These are phyloP conservation scores for Chlorospingus semifuscus DNA, from an alignment of 2,797 vertebrate genomes.

Conservation along the genomic window DNA sequence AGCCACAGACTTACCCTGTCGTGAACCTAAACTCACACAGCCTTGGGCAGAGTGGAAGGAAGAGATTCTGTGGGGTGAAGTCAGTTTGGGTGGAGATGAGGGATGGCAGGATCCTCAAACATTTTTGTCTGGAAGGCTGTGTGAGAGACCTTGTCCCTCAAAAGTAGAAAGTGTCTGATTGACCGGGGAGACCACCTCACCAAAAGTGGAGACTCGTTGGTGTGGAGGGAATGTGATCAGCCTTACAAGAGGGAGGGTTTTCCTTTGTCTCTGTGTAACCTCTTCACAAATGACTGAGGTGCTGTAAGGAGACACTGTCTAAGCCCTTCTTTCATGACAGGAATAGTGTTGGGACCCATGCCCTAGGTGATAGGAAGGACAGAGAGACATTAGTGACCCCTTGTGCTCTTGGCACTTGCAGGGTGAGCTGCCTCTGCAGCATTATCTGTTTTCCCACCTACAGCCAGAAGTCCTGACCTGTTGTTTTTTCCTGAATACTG, in stretches of 20 bases:
- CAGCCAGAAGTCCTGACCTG: neutral
- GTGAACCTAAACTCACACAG: neutral
- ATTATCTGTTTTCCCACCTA: neutral
- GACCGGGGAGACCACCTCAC: neutral
- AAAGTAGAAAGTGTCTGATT: neutral
- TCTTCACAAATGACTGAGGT: neutral
- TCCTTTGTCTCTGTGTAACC: neutral
- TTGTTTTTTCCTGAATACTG: neutral
- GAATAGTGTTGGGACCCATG: neutral
- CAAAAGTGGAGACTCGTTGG: neutral
- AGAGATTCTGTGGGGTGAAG: neutral
- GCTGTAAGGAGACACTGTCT: neutral
- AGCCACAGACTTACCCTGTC: neutral
- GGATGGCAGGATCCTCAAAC: neutral
- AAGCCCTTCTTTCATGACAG: neutral
- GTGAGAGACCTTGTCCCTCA: neutral
- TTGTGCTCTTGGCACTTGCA: neutral
- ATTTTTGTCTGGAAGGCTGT: neutral
- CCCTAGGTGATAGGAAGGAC: neutral
- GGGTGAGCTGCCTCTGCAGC: neutral
- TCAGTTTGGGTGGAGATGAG: neutral
- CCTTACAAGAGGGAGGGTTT: neutral
- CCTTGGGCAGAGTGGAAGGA: neutral
- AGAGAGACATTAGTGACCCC: neutral
- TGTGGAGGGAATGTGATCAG: neutral